Conservation (phyloP, 2,888 invertebrate genomes). For the Pelosia muscerda region DNA sequence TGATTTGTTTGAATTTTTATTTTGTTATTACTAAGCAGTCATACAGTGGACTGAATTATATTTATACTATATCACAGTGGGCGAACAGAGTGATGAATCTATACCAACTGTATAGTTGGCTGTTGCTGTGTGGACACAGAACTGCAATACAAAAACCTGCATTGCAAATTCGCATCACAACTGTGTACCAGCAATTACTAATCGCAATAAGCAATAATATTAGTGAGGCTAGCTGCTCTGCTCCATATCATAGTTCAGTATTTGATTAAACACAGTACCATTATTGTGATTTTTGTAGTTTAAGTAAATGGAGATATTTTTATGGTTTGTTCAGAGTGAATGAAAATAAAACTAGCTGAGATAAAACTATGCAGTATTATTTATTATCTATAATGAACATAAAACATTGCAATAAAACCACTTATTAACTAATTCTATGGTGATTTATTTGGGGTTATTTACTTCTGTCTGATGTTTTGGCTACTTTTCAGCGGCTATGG, state of each 20-base stretch:
- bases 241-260: conserved; percentile 67
- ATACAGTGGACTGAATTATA: not conserved
- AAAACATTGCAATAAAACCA: no score
- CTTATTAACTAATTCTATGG: no score
- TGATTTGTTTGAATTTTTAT: conserved; percentile 4
- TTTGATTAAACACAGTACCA: conserved; percentile 78
- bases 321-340: conserved; percentile 80
- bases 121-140: no score
- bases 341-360: conserved; percentile 77
- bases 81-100: conserved; percentile 32
- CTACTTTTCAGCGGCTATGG: no score
- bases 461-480: no score
- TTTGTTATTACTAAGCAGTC: not conserved
- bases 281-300: conserved; percentile 82
- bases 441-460: no score
- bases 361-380: conserved; percentile 59
- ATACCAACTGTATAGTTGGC: no score
- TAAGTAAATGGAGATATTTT: conserved; percentile 81
- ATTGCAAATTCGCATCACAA: no score
- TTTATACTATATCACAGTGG: not conserved
- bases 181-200: no score
- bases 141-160: no score
- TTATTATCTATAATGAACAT: conserved; percentile 44
- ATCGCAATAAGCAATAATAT: conserved; percentile 37
- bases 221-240: conserved; percentile 75